Conservation (phyloP, 2,888 invertebrate species). For the Rhagophthalmus giganteus region DNA sequence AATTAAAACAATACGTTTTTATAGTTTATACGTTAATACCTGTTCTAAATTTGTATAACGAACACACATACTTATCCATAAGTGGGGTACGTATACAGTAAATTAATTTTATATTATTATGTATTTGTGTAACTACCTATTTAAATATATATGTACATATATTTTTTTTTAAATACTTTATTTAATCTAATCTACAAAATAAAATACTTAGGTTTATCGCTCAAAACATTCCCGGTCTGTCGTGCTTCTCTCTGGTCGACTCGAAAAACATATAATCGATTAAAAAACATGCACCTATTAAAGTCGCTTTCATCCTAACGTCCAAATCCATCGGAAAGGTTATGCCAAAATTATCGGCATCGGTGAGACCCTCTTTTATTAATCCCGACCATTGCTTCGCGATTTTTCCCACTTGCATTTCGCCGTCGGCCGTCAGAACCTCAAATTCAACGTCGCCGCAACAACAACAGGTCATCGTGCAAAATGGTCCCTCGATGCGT, state of each 20-base stretch:
- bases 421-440: slow-evolving; percentile 76
- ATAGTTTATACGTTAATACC: slow-evolving; percentile 78
- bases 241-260: background rate
- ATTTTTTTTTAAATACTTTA: background rate
- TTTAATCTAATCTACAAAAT: no score
- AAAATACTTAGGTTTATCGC: no score
- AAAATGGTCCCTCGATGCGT: slow-evolving; percentile 79
- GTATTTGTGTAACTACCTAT: background rate
- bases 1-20: slow-evolving; percentile 59
- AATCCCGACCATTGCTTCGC: slow-evolving; percentile 89
- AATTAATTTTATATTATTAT: background rate
- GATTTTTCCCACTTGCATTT: slow-evolving; percentile 79
- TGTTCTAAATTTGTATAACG: slow-evolving; percentile 77
- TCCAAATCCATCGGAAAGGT: slow-evolving; percentile 88
- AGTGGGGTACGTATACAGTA: slow-evolving; percentile 77
- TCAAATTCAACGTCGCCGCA: slow-evolving; percentile 84
- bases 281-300: slow-evolving; percentile 45
- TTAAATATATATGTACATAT: background rate
- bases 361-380: slow-evolving; percentile 79
- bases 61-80: slow-evolving; percentile 80
- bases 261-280: background rate
- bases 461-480: slow-evolving; percentile 77
- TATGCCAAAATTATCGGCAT: slow-evolving; percentile 86
- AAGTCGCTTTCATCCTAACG: slow-evolving; percentile 78
- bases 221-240: no score